Evolutionary conservation across 92 coral and sea anemone genomes (phyloP).

Genomic region (Porites evermanni): DNA sequence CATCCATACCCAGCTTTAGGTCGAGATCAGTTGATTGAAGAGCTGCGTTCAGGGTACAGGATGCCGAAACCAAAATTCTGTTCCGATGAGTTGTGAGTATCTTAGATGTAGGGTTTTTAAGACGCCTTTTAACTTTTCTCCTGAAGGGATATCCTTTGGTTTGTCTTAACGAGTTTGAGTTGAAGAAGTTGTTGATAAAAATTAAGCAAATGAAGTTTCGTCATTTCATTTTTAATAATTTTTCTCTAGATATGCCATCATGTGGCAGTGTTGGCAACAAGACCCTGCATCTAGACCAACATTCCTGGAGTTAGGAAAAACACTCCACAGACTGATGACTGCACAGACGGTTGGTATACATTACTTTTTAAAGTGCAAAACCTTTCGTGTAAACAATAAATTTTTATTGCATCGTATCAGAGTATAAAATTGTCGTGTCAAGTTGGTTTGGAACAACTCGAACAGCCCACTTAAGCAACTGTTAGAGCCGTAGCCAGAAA

Average conservation of each 20-base stretch:
- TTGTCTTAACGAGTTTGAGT: too few species aligned
- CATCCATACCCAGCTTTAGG: constrained; percentile 93
- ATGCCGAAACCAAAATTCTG: constrained; percentile 97
- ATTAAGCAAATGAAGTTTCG: neutral
- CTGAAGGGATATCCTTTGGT: neutral
- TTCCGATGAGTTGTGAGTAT: constrained; percentile 92
- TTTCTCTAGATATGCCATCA: constrained; percentile 78
- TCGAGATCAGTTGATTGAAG: constrained; percentile 84
- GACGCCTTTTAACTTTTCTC: neutral
- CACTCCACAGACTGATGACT: constrained; percentile 80
- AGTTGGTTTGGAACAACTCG: too few species aligned
- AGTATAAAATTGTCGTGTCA: too few species aligned
- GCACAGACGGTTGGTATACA: constrained; percentile 80
- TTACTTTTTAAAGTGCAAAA: neutral
- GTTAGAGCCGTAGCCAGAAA: too few species aligned
- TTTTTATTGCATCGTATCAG: neutral
- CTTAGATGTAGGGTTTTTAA: neutral
- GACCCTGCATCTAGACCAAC: constrained; percentile 91
- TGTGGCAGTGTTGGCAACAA: constrained; percentile 99
- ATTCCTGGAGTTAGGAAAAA: constrained; percentile 83
- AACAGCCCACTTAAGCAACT: too few species aligned
- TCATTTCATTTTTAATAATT: neutral
- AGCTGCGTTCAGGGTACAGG: constrained; percentile 89
- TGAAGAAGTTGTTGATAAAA: too few species aligned
- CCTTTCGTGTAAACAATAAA: neutral